A percentile compares a stretch with the other conserved stretches of the same genome.
Evolutionary conservation across 2,888 invertebrate genomes (phyloP).

Genomic region (Kuschelorhynchus macadamiae): DNA sequence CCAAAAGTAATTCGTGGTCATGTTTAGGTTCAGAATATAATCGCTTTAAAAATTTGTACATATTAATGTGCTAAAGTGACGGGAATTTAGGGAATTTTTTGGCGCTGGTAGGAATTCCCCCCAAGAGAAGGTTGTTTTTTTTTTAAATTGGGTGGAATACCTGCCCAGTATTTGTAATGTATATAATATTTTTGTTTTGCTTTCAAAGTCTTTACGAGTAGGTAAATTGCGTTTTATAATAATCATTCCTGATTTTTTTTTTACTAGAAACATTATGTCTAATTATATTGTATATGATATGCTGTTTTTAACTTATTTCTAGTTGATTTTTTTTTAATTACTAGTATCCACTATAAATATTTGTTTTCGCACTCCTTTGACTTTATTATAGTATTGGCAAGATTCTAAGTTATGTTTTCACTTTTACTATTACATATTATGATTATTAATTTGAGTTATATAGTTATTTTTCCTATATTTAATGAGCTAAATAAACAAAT

Average conservation of each 20-base stretch:
- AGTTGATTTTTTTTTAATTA: slow-evolving; percentile 4
- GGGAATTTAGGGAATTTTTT: slow-evolving; percentile 25
- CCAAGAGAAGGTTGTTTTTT: no score
- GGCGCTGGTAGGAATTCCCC: slow-evolving; percentile 5
- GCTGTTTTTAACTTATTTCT: slow-evolving; percentile 41
- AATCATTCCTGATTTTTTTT: slow-evolving; percentile 42
- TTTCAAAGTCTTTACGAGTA: slow-evolving; percentile 28
- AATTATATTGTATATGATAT: slow-evolving; percentile 35
- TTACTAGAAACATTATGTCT: slow-evolving; percentile 29
- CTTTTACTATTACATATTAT: slow-evolving; percentile 12
- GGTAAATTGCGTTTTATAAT: slow-evolving; percentile 36
- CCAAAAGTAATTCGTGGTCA: no score
- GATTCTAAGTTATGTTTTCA: slow-evolving; percentile 18
- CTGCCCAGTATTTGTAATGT: no score
- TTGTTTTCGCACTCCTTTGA: neutral
- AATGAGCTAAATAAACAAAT: slow-evolving; percentile 41
- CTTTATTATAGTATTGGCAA: slow-evolving; percentile 2
- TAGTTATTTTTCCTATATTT: slow-evolving; percentile 39
- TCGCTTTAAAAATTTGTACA: slow-evolving; percentile 47
- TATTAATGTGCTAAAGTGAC: slow-evolving; percentile 45
- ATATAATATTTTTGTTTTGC: slow-evolving; percentile 44
- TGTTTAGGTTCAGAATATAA: slow-evolving; percentile 42
- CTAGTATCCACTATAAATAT: neutral
- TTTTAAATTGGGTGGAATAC: no score
- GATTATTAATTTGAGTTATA: slow-evolving; percentile 20